Percentiles rank a stretch among this genome's conserved stretches.
phyloP scores from a whole-genome alignment of 2,888 invertebrate genomes.

The Sarcophaga variegata region DNA sequence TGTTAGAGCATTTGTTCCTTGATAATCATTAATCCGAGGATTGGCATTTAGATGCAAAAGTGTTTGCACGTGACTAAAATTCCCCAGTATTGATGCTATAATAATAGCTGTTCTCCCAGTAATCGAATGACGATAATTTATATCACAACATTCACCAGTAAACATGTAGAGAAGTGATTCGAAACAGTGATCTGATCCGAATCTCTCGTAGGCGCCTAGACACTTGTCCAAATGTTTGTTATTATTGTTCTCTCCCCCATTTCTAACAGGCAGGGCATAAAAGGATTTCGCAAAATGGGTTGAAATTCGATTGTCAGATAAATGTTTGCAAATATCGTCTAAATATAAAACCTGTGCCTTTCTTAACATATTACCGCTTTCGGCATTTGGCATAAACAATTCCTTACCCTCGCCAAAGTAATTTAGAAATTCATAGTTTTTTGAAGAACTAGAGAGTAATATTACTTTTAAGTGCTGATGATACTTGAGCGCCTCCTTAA shows the following conservation, averaged over 20 bases:
- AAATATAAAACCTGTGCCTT: conserved; percentile 62
- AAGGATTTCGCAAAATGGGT: conserved; percentile 43
- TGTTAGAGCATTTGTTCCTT: conserved; percentile 69
- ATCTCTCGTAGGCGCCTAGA: conserved; percentile 71
- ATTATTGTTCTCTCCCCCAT: conserved; percentile 7
- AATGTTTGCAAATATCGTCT: conserved; percentile 67
- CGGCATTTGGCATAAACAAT: conserved; percentile 47
- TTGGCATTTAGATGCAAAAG: conserved; percentile 87
- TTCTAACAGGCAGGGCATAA: conserved; percentile 49
- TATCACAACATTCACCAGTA: conserved; percentile 88
- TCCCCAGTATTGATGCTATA: conserved; percentile 89
- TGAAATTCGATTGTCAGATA: conserved; percentile 58
- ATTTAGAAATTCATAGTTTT: conserved; percentile 69
- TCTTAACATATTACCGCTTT: conserved; percentile 13
- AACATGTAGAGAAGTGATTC: conserved; percentile 89
- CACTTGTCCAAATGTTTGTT: conserved; percentile 79
- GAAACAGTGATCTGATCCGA: conserved; percentile 86
- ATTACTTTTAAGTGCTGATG: conserved; percentile 89
- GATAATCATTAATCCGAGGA: conserved; percentile 69
- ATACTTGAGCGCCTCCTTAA: conserved; percentile 88
- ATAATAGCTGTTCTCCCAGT: conserved; percentile 88
- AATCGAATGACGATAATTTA: conserved; percentile 87
- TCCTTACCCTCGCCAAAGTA: conserved; percentile 73
- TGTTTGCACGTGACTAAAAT: conserved; percentile 85
- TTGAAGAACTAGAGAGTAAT: conserved; percentile 90